A percentile compares a stretch with the other conserved stretches of the same genome.
These are phyloP conservation scores for Lasius platythorax DNA, from an alignment of 2,888 invertebrate genomes.

Conservation along the genomic window DNA sequence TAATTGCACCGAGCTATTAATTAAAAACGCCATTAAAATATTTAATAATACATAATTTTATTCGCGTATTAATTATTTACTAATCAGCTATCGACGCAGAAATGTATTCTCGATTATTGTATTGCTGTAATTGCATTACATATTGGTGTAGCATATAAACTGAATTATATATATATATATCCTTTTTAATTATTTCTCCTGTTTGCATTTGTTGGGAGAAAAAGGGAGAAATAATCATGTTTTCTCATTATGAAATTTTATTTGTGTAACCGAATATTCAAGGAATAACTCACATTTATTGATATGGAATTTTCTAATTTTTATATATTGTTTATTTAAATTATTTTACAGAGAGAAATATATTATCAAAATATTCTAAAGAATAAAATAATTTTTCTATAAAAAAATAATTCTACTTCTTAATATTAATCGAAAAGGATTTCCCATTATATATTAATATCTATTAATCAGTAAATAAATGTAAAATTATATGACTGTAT, in stretches of 20 bases:
- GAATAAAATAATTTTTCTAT: background rate
- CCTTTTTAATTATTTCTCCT: constrained; percentile 28
- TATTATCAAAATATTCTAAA: background rate
- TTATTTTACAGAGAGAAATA: background rate
- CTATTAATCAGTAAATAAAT: background rate
- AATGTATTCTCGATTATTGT: constrained; percentile 47
- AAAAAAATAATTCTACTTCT: background rate
- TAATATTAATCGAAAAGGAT: background rate
- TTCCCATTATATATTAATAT: background rate
- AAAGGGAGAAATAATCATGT: background rate
- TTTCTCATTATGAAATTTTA: constrained; percentile 11
- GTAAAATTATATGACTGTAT: background rate
- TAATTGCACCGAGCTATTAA: constrained; percentile 43
- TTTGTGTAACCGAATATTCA: background rate
- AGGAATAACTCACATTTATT: constrained; percentile 1
- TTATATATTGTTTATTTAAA: background rate
- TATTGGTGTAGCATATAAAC: constrained; percentile 14
- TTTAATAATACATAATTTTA: constrained; percentile 47
- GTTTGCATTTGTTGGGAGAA: background rate
- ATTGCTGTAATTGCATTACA: constrained; percentile 31
- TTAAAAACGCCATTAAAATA: constrained; percentile 43
- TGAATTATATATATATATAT: constrained; percentile 7
- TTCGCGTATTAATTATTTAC: constrained; percentile 44
- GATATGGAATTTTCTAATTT: background rate
- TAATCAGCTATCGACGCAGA: constrained; percentile 35